A percentile compares a stretch with the other conserved stretches of the same genome.
Conservation (phyloP, 2,888 invertebrate species). For the Aspidapion aeneum region DNA sequence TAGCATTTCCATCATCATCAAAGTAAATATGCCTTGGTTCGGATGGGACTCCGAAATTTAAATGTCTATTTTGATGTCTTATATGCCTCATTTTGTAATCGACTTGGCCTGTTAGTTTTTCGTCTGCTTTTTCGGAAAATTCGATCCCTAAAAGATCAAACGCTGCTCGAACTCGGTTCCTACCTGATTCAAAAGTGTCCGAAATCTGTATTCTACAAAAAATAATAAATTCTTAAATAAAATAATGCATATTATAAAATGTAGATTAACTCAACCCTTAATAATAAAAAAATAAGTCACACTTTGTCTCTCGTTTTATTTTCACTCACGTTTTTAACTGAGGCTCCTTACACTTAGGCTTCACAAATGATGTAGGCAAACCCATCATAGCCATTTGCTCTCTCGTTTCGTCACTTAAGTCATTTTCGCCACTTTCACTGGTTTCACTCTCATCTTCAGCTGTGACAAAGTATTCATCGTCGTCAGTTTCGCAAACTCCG, state of each 20-base stretch:
- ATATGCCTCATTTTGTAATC: slow-evolving; percentile 60
- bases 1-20: slow-evolving; percentile 63
- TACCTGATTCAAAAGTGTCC: slow-evolving; percentile 30
- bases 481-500: background rate
- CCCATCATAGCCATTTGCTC: slow-evolving; percentile 38
- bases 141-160: slow-evolving; percentile 63
- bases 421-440: slow-evolving; percentile 38
- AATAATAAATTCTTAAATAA: slow-evolving; percentile 1
- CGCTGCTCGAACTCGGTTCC: slow-evolving; percentile 57
- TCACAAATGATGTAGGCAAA: slow-evolving; percentile 40
- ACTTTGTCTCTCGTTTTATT: too few relatives aligned
- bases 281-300: too few relatives aligned
- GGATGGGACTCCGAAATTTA: slow-evolving; percentile 48
- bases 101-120: slow-evolving; percentile 54
- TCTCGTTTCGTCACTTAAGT: slow-evolving; percentile 29
- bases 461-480: background rate
- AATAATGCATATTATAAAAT: too few relatives aligned
- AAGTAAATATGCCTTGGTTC: slow-evolving; percentile 60
- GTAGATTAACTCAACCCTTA: too few relatives aligned
- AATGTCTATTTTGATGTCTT: slow-evolving; percentile 54
- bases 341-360: background rate
- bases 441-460: slow-evolving; percentile 3
- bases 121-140: slow-evolving; percentile 41
- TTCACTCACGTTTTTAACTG: background rate
- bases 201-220: slow-evolving; percentile 11